Conservation (phyloP, 2,888 invertebrate species). For the Monopis laevigella region DNA sequence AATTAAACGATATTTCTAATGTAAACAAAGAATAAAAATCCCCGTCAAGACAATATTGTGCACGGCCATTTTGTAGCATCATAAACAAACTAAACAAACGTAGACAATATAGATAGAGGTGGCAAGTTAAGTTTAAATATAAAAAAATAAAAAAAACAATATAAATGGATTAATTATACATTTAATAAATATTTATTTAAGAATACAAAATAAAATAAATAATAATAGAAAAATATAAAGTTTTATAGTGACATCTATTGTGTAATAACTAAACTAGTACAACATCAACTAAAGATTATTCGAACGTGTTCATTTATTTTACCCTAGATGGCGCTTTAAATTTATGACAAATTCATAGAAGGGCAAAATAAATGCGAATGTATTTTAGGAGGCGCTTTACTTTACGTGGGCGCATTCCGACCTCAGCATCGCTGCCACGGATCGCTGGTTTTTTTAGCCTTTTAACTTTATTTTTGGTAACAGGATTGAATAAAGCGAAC, state of each 20-base stretch:
- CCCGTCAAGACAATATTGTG: slow-evolving; percentile 54
- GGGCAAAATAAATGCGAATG: too few relatives aligned
- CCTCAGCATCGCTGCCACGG: too few relatives aligned
- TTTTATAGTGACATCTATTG: slow-evolving; percentile 2
- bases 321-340: background rate
- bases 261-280: background rate
- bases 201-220: background rate
- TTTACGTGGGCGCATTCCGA: too few relatives aligned
- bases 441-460: too few relatives aligned
- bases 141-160: too few relatives aligned
- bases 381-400: too few relatives aligned
- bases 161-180: background rate
- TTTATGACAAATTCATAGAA: too few relatives aligned
- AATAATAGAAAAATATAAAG: background rate
- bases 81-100: slow-evolving; percentile 55
- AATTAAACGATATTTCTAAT: slow-evolving; percentile 45
- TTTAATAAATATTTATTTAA: background rate
- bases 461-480: too few relatives aligned
- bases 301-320: background rate
- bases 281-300: background rate
- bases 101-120: too few relatives aligned
- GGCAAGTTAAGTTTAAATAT: too few relatives aligned
- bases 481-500: too few relatives aligned
- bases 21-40: slow-evolving; percentile 65
- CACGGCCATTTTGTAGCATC: slow-evolving; percentile 59